Evolutionary conservation across 2,888 invertebrate genomes (phyloP), one percentile per base, ranked within the genome.

Genomic region (Sepioteuthis lessoniana): DNA sequence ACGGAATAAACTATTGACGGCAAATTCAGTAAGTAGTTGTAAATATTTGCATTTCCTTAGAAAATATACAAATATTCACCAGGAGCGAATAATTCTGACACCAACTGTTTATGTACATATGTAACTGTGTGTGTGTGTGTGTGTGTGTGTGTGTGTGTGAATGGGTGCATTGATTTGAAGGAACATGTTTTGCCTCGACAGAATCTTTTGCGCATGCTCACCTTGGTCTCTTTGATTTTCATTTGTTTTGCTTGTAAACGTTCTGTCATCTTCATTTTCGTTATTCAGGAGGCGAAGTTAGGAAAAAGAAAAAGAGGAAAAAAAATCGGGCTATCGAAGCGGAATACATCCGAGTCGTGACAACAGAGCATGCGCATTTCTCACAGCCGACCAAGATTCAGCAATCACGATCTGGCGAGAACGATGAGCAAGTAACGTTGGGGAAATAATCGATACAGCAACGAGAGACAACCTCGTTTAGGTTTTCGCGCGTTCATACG

Each of bases 391-490:
- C 16, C 76, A 76, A 76, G n/a, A 76, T 76, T 76, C n/a, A 76
- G 76, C 76, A 76, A 76, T 76, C 76, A 76, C n/a, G 76, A n/a
- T 76, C 76, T n/a, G n/a, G 76, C n/a, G 76, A 76, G 76, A 76
- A 76, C 76, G 76, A 35, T 35, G 76, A 35, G n/a, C 76, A n/a
- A 76, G 76, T n/a, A 76, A n/a, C 10, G 76, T 31, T 35, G n/a
- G 16, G 25, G n/a, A 76, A 76, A 76, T 16, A 76, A 76, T 76
- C 76, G 35, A 76, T 76, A 76, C 13, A n/a, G 76, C 76, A 76
- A 25, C 76, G 35, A 76, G n/a, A 76, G 76, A 35, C n/a, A 76
- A n/a, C 35, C 76, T 76, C 76, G n/a, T n/a, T 76, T n/a, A n/a
- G n/a, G 76, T n/a, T 76, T 76, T 76, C 76, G n/a, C 76, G 19